Evolutionary conservation across 2,888 invertebrate genomes (phyloP), one percentile per base, ranked within the genome.

Genomic region (Blastobasis adustella): DNA sequence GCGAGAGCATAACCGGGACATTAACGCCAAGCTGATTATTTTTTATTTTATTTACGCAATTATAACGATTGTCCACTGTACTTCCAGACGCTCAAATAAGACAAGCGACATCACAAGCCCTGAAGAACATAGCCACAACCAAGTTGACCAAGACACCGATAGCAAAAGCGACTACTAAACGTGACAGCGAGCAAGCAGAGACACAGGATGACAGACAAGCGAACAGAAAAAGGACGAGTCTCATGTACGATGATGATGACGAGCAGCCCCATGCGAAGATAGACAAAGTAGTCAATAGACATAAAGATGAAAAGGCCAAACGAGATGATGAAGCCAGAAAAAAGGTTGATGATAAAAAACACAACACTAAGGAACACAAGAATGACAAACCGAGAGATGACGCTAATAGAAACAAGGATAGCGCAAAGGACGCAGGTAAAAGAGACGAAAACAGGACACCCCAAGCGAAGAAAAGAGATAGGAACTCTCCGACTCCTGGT

Each of bases 241-340:
- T 91, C 1, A 58, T 90, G 42, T 91, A 90, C 62, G 75, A 77
- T 0, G 73, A 82, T 5, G 90, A 89, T 5, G 89, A 90, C 47
- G 58, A 60, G 8, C 47, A 37, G 10, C 78, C 79, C 1, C 67
- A 89, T 57, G 76, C 72, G 10, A 85, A 82, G 66, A 82, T 90
- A 45, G 90, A 90, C 62, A 75, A 71, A 45, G 53, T 87, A 1
- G 72, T 88, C 0, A 65, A 76, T 44, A 63, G 73, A 55, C 85
- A 84, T 58, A 73, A 73, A 37, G 73, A 77, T 44, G 69, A 78
- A 51, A 77, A 67, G 40, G 58, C 62, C 10, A 54, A 54, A 50
- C 9, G 36, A 3, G 10, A 38, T 10, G 10, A 47, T 10, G 41
- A 9, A 42, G 9, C 42, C 4, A 42, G 42, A 42, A 42, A 9